Evolutionary conservation across 1,140 invertebrate species (phyloP), one percentile per base, ranked within the genome.

Genomic region (Neodiprion fabricii): DNA sequence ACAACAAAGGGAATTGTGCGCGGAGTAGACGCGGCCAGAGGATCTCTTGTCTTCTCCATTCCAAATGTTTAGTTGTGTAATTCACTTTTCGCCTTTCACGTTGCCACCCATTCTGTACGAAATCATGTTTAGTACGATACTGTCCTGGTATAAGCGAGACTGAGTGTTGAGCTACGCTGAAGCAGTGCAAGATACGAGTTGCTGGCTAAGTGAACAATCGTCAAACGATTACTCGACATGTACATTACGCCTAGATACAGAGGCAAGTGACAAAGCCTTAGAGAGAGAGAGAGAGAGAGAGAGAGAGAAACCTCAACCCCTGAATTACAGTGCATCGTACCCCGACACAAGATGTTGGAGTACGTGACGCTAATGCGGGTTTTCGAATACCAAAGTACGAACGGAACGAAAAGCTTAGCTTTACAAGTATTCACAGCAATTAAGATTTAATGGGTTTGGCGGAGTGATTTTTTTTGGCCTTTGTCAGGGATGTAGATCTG

Each of bases 351-450:
- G 53, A 61, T 3, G 53, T 61, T 61, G n/a, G 11, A 61, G n/a
- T 61, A n/a, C 11, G 53, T 61, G 2, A 8, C 53, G 53, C 2
- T 69, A 14, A 23, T 69, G 17, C 48, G 48, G 71, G 17, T 2
- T 3, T 50, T n/a, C 61, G 14, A 23, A 17, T 14, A 21, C 23
- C 61, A 14, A n/a, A 23, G 61, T 10, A 49, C 53, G 21, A 53
- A 5, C 50, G 71, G 0, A 23, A 61, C 49, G n/a, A 17, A 11
- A n/a, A 61, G n/a, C 11, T 61, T 40, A 40, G 48, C 49, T 53
- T 69, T 23, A 47, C 9, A 69, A 69, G 17, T 69, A 69, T 69
- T 69, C 17, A 69, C 67, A 69, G 67, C 67, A 69, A 69, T 69
- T 69, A 69, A 69, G 67, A 69, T 12, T 12, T 47, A 47, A 47